Conservation (phyloP, 1,140 invertebrate genomes). For the Physella acuta region DNA sequence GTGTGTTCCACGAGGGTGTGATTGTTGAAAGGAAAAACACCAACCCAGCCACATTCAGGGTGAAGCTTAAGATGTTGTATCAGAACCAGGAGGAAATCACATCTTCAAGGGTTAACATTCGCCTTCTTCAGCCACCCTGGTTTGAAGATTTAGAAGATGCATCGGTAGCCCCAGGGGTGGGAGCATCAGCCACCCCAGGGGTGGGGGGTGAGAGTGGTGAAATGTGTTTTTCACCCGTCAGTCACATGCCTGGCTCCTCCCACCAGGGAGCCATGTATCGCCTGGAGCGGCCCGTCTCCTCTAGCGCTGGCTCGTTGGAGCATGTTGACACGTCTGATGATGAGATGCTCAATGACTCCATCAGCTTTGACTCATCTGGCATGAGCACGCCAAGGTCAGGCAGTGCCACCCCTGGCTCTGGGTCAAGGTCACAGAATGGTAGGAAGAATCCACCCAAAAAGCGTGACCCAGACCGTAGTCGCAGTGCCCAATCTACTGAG, state of each 20-base stretch:
- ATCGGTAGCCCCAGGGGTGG: conserved; percentile 22
- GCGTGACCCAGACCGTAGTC: conserved; percentile 47
- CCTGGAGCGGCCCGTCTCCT: conserved; percentile 30
- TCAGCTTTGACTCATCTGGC: conserved; percentile 53
- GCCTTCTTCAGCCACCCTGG: conserved; percentile 91
- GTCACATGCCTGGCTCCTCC: conserved; percentile 21
- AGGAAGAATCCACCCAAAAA: conserved; percentile 50
- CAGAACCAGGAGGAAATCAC: conserved; percentile 42
- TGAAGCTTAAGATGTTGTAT: not conserved
- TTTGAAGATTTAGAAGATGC: conserved; percentile 85
- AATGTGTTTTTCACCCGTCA: conserved; percentile 19
- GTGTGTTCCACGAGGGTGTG: conserved; percentile 78
- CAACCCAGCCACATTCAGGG: conserved; percentile 61
- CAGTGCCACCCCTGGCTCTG: conserved; percentile 62
- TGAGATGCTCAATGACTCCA: conserved; percentile 48
- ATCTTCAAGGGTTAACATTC: conserved; percentile 82
- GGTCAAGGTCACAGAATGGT: conserved; percentile 46
- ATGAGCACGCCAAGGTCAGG: conserved; percentile 54
- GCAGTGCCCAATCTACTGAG: conserved; percentile 57
- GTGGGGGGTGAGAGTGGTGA: conserved; percentile 22
- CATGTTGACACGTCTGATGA: conserved; percentile 50
- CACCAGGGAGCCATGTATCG: conserved; percentile 69
- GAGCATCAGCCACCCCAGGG: conserved; percentile 25
- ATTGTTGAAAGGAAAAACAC: conserved; percentile 73
- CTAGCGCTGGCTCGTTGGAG: conserved; percentile 37